phyloP scores from a whole-genome alignment of 2,797 vertebrate genomes.

The Bradypodion ventrale region DNA sequence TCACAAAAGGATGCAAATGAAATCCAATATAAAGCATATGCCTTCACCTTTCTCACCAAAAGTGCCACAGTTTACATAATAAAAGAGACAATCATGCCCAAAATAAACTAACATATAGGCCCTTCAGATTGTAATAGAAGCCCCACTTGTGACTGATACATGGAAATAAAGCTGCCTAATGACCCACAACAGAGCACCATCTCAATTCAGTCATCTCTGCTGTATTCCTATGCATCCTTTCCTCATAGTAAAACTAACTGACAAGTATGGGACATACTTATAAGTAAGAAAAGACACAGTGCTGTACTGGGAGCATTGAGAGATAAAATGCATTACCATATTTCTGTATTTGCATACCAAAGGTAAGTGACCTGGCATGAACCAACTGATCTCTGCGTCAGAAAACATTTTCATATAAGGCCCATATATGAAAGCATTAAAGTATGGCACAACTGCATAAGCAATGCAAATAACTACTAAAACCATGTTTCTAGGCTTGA shows the following conservation, averaged over 20 bases:
- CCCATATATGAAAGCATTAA: not conserved
- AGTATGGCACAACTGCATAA: not conserved
- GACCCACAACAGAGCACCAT: not conserved
- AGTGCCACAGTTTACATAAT: not conserved
- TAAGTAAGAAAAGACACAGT: not conserved
- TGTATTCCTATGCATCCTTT: not conserved
- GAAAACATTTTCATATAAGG: not conserved
- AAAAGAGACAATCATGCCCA: not conserved
- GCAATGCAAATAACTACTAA: not conserved
- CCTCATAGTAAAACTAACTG: too few relatives aligned
- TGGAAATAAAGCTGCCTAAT: not conserved
- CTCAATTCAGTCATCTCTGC: not conserved
- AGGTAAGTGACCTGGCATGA: not conserved
- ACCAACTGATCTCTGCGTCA: not conserved
- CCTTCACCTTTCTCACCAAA: not conserved
- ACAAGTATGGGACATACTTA: not conserved
- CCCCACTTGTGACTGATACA: not conserved
- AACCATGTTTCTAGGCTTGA: not conserved
- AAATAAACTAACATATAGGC: not conserved
- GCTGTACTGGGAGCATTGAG: not conserved
- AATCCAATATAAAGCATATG: not conserved
- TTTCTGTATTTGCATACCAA: not conserved
- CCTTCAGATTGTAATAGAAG: not conserved
- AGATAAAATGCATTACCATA: not conserved
- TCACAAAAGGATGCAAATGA: not conserved